phyloP scores from a whole-genome alignment of 2,888 invertebrate species.

The Dasypogon diadema region DNA sequence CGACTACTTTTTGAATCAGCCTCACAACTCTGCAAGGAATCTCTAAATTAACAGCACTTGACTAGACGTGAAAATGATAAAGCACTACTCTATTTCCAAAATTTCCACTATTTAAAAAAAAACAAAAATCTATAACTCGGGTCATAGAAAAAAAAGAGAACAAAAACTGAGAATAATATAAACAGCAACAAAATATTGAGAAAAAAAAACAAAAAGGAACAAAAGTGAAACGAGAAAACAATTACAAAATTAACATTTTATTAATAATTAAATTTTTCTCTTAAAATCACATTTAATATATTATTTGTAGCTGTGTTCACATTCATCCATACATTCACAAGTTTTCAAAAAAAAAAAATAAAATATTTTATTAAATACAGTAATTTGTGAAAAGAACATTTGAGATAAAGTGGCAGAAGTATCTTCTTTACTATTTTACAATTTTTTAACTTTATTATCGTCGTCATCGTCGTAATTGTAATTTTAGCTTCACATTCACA shows the following conservation, averaged over 20 bases:
- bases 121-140: too few relatives aligned
- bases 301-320: constrained; percentile 26
- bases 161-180: too few relatives aligned
- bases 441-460: not conserved
- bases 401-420: not conserved
- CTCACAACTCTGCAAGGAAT: too few relatives aligned
- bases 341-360: too few relatives aligned
- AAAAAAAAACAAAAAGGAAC: constrained; percentile 4
- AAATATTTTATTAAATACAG: constrained; percentile 26
- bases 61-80: too few relatives aligned
- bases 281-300: constrained; percentile 48
- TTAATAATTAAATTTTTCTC: constrained; percentile 25
- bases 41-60: too few relatives aligned
- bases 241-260: constrained; percentile 48
- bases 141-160: too few relatives aligned
- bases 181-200: too few relatives aligned
- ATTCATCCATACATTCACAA: not conserved
- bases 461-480: constrained; percentile 2
- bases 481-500: too few relatives aligned
- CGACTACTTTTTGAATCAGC: too few relatives aligned
- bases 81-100: too few relatives aligned
- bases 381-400: constrained; percentile 28
- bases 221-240: constrained; percentile 5
- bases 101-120: too few relatives aligned
- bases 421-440: constrained; percentile 37